Evolutionary conservation across 2,888 invertebrate species (phyloP).

Genomic region (Spatulosminthurus flaviceps): DNA sequence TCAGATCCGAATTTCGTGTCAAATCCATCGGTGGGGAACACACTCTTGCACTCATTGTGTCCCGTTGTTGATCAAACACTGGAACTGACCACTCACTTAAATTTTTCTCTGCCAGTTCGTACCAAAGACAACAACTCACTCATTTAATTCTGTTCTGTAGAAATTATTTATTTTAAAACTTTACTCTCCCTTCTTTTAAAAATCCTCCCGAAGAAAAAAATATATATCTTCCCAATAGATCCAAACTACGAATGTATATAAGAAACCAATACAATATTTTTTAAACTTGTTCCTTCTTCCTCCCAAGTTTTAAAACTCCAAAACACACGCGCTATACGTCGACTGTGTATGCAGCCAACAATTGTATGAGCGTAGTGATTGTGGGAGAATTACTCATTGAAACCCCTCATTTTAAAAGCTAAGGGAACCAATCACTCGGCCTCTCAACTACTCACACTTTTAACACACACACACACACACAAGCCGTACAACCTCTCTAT

Average conservation of each 20-base stretch:
- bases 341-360: constrained; percentile 21
- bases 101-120: constrained; percentile 25
- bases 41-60: constrained; percentile 37
- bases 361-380: background rate
- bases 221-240: no score
- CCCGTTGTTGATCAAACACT: background rate
- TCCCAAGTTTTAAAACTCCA: constrained; percentile 12
- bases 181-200: background rate
- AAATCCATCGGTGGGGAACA: constrained; percentile 30
- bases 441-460: no score
- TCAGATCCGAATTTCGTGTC: constrained; percentile 7
- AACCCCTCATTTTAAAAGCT: background rate
- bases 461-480: background rate
- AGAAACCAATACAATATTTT: background rate
- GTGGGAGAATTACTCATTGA: constrained; percentile 3
- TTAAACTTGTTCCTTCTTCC: background rate
- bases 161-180: no score
- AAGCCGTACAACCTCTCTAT: background rate
- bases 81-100: constrained; percentile 32
- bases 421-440: constrained; percentile 12
- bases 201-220: background rate
- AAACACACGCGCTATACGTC: constrained; percentile 16
- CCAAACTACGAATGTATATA: no score
- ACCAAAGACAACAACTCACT: background rate
- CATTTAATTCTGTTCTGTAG: background rate